phyloP scores from a whole-genome alignment of 1,140 invertebrate genomes.

The Scylla paramamosain region DNA sequence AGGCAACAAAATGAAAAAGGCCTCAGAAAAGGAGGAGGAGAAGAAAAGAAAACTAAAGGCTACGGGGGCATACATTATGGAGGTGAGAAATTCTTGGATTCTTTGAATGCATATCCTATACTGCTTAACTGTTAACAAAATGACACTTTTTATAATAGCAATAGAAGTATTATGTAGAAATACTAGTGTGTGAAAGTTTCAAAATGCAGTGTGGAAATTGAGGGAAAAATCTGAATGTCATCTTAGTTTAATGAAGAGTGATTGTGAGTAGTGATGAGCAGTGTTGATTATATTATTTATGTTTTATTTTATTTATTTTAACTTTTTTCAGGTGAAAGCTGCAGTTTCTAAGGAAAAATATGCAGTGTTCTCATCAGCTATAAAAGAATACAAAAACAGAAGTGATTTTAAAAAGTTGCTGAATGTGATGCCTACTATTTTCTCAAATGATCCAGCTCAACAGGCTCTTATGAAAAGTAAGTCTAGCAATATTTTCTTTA shows the following conservation, averaged over 20 bases:
- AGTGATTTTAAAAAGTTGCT: conserved; percentile 57
- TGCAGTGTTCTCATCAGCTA: conserved; percentile 64
- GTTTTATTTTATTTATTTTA: neutral
- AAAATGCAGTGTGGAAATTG: neutral
- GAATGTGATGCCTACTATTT: conserved; percentile 41
- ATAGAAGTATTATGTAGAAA: neutral
- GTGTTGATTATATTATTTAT: neutral
- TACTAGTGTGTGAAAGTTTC: neutral
- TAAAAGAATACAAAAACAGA: conserved; percentile 65
- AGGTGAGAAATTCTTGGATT: neutral
- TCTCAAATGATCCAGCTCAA: conserved; percentile 32
- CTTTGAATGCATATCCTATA: neutral
- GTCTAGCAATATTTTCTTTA: neutral
- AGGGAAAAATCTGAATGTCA: neutral
- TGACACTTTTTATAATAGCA: neutral
- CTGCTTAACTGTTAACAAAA: neutral
- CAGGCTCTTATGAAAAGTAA: conserved; percentile 73
- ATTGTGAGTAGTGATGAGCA: neutral
- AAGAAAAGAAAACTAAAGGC: neutral
- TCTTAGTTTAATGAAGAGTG: neutral
- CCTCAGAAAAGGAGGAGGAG: neutral
- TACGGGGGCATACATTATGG: conserved; percentile 44
- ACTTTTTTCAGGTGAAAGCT: conserved; percentile 70
- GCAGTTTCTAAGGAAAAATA: conserved; percentile 55
- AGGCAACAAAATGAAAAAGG: neutral